Evolutionary conservation across 2,797 vertebrate genomes (phyloP).

Genomic region (Myoxocephalus aenaeus): DNA sequence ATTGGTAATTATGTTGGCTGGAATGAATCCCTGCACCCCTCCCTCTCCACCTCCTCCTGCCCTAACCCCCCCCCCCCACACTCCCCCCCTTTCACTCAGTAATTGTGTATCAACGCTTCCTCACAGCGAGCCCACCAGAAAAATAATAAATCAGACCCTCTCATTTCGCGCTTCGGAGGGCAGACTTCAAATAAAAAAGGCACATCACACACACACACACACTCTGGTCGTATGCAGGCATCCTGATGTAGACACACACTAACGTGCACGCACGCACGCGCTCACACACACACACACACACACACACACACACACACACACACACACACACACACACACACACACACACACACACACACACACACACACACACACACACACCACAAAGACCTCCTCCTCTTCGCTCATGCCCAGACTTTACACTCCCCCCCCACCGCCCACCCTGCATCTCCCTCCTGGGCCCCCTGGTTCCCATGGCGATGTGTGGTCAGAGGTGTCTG

Average conservation of each 20-base stretch:
- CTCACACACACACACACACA: slow-evolving; percentile 43
- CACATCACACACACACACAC: slow-evolving; percentile 55
- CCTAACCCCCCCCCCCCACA: slow-evolving; percentile 51
- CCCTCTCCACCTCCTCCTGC: slow-evolving; percentile 54
- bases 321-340: neutral
- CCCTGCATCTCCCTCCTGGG: slow-evolving; percentile 74
- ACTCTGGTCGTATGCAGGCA: neutral
- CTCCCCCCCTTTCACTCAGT: slow-evolving; percentile 72
- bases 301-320: slow-evolving; percentile 5
- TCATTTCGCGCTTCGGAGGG: slow-evolving; percentile 89
- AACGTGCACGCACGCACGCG: slow-evolving; percentile 17
- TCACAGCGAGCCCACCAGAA: slow-evolving; percentile 86
- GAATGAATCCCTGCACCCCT: slow-evolving; percentile 82
- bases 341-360: slow-evolving; percentile 46
- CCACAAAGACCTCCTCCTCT: slow-evolving; percentile 68
- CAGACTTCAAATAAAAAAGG: slow-evolving; percentile 87
- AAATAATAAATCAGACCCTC: slow-evolving; percentile 90
- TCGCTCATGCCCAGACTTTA: slow-evolving; percentile 66
- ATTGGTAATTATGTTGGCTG: slow-evolving; percentile 89
- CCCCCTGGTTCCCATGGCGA: slow-evolving; percentile 86
- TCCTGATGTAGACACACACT: slow-evolving; percentile 10
- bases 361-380: slow-evolving; percentile 46
- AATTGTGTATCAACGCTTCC: slow-evolving; percentile 89
- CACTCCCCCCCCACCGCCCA: slow-evolving; percentile 50
- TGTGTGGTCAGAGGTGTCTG: slow-evolving; percentile 83